phyloP scores from a whole-genome alignment of 2,113 vertebrate species.

The Bungarus multicinctus region DNA sequence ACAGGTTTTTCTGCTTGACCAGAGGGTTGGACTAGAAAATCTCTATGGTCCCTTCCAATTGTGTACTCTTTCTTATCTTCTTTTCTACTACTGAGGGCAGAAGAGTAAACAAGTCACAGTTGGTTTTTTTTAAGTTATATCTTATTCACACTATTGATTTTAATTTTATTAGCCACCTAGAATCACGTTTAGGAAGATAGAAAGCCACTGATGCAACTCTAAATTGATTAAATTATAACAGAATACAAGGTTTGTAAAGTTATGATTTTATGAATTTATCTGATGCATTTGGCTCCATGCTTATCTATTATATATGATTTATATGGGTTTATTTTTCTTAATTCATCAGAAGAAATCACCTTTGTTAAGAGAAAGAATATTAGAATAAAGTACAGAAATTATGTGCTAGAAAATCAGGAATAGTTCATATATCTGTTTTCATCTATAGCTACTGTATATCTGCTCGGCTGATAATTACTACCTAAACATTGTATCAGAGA shows the following conservation, averaged over 20 bases:
- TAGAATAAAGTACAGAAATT: neutral
- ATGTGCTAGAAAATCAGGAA: neutral
- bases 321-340: neutral
- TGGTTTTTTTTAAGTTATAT: no score
- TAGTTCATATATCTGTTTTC: neutral
- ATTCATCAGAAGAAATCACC: neutral
- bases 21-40: no score
- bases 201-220: neutral
- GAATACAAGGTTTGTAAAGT: neutral
- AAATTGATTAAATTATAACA: neutral
- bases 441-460: neutral
- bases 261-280: neutral
- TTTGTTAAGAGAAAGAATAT: neutral
- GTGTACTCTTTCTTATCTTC: neutral
- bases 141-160: no score
- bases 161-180: neutral
- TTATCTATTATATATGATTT: neutral
- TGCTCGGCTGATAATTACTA: neutral
- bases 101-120: no score
- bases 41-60: neutral
- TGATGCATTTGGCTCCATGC: neutral
- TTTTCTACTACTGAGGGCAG: neutral
- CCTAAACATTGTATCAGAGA: neutral
- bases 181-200: neutral
- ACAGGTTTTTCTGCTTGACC: no score